Evolutionary conservation across 1,140 invertebrate genomes (phyloP).

Genomic region (Drosophila parvula): DNA sequence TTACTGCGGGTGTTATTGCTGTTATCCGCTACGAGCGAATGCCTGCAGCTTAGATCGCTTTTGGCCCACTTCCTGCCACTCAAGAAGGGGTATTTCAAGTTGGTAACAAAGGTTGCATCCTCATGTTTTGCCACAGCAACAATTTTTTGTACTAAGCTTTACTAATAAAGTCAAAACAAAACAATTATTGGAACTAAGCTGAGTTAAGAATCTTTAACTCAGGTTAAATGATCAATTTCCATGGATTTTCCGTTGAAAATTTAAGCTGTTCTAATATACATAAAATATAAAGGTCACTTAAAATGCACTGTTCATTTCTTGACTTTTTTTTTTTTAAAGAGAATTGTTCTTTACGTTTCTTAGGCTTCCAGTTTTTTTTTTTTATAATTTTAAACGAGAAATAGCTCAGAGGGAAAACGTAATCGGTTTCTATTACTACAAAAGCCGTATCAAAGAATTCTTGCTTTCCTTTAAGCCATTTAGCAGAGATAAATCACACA

Average conservation of each 20-base stretch:
- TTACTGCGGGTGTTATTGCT: conserved; percentile 71
- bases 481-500: background rate
- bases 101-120: conserved; percentile 8
- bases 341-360: no score
- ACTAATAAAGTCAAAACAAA: background rate
- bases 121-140: background rate
- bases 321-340: no score
- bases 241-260: no score
- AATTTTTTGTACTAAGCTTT: background rate
- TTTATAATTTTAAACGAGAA: no score
- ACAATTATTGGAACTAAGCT: background rate
- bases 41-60: conserved; percentile 55
- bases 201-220: no score
- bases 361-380: no score
- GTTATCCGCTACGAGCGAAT: conserved; percentile 66
- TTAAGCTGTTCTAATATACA: no score
- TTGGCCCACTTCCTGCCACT: conserved; percentile 6
- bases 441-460: background rate
- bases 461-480: background rate
- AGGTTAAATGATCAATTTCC: no score
- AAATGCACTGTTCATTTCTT: no score
- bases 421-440: background rate
- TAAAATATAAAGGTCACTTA: no score
- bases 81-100: conserved; percentile 12
- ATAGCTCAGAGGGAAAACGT: background rate